These are phyloP conservation scores for Molossus molossus DNA, from an alignment of 2,797 vertebrate genomes.

Conservation along the genomic window DNA sequence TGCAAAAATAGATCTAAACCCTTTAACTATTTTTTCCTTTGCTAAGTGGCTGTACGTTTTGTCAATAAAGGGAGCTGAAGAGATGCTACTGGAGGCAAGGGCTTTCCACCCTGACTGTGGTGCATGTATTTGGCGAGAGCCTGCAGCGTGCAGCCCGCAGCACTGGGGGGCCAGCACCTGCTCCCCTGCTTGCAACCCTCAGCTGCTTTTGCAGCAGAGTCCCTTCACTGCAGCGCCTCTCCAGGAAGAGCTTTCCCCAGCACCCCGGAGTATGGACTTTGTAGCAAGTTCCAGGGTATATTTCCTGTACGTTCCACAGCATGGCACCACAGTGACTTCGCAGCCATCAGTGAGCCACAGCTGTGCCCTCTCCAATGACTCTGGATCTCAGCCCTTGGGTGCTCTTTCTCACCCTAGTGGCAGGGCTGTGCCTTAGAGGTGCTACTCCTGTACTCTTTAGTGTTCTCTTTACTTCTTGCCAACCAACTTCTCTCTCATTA, in stretches of 20 bases:
- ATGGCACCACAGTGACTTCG: not conserved
- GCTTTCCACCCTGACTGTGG: not conserved
- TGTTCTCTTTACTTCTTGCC: not conserved
- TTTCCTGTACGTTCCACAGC: not conserved
- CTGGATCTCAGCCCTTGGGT: not conserved
- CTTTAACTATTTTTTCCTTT: not conserved
- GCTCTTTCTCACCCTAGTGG: not conserved
- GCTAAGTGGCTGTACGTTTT: not conserved
- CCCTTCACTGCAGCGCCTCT: not conserved
- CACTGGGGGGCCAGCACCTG: not conserved
- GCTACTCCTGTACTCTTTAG: not conserved
- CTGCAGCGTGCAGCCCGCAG: not conserved
- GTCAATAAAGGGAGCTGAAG: not conserved
- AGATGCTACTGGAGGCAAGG: not conserved
- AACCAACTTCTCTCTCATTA: not conserved
- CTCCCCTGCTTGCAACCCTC: fast-evolving
- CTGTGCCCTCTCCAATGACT: no score
- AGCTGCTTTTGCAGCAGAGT: not conserved
- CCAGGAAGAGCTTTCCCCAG: not conserved
- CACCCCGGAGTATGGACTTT: not conserved
- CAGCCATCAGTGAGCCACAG: not conserved
- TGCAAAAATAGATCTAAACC: not conserved
- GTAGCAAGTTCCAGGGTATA: not conserved
- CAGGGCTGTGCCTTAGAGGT: not conserved
- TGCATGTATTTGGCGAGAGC: no score